These are phyloP conservation scores for Etheostoma perlongum DNA, from an alignment of 2,797 vertebrate species.

Conservation along the genomic window DNA sequence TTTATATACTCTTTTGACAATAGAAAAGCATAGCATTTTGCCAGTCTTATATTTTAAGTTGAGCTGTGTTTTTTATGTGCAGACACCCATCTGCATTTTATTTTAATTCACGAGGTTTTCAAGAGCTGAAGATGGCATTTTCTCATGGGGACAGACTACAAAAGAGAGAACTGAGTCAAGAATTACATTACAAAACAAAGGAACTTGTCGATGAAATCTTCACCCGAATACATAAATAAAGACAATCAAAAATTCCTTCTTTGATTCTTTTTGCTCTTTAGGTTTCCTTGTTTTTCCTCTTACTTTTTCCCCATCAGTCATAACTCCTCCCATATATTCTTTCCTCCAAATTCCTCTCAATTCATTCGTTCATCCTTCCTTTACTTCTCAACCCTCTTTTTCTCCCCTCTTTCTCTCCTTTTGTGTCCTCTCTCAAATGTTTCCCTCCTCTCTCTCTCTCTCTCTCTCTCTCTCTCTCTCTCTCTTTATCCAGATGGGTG, in stretches of 20 bases:
- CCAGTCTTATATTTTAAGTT: not conserved
- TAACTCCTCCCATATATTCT: not conserved
- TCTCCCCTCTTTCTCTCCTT: slow-evolving; percentile 4
- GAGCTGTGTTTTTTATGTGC: not conserved
- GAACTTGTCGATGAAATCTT: slow-evolving; percentile 1
- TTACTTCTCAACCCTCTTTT: not conserved
- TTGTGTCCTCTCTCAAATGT: slow-evolving; percentile 34
- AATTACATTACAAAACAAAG: slow-evolving; percentile 8
- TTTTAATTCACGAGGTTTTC: not conserved
- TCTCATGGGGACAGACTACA: not conserved
- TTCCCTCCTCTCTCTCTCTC: not conserved
- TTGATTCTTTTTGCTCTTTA: slow-evolving; percentile 7
- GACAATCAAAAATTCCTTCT: not conserved
- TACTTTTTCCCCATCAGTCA: slow-evolving; percentile 1
- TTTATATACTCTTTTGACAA: not conserved
- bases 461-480: slow-evolving; percentile 30
- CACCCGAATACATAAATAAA: slow-evolving; percentile 1
- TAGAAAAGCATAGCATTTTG: not conserved
- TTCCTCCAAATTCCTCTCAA: slow-evolving; percentile 24
- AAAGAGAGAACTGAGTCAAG: slow-evolving; percentile 11
- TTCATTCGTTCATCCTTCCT: slow-evolving; percentile 24
- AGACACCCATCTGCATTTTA: not conserved
- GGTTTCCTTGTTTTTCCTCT: not conserved
- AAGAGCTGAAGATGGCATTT: not conserved
- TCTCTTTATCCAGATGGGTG: slow-evolving; percentile 91